Base-by-base conservation (phyloP, 1,140 invertebrate species). In the Nautilus pompilius region DNA sequence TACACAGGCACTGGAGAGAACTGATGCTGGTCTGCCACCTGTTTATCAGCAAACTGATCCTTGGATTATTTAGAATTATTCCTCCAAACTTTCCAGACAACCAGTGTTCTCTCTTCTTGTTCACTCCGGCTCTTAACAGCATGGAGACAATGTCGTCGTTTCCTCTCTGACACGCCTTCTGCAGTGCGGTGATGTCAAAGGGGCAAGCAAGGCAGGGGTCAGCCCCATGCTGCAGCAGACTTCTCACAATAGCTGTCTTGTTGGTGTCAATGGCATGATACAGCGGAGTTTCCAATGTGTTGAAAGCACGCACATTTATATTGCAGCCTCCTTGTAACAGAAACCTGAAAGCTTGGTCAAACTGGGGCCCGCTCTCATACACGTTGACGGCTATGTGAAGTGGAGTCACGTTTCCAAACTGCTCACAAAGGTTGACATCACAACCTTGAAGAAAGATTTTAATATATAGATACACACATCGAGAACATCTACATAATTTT, bases 401-500 rank as follows among this genome's bases (percentile, higher is more conserved):
- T 6, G 86, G 84, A n/a, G 84, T 86, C 17, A 83, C 83, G 33
- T 85, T 86, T 17, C 85, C 85, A 64, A 87, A 78, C 65, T 81
- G 84, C 68, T 87, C 87, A 41, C 84, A 82, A 29, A 82, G 82
- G 72, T 87, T 87, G 2, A 85, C 81, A 71, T 84, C 83, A 45
- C 85, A 86, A 70, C 86, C 86, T 88, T 72, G 55, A 70, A 60
- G 48, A 65, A 55, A 55, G 56, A 55, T n/a, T n/a, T n/a, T n/a
- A 10, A 58, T 15, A 32, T 22, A 13, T n/a, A 49, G 20, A 36
- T 26, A 32, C n/a, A 5, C 28, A 56, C n/a, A 10, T 66, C 58
- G 33, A 28, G 5, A n/a, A 65, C 51, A 28, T 54, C 46, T 53
- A 66, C 41, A 34, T 70, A 66, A 61, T 41, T 41, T 34, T 30